Base-by-base conservation (phyloP, 2,888 invertebrate genomes). In the Chouioia cunea region DNA sequence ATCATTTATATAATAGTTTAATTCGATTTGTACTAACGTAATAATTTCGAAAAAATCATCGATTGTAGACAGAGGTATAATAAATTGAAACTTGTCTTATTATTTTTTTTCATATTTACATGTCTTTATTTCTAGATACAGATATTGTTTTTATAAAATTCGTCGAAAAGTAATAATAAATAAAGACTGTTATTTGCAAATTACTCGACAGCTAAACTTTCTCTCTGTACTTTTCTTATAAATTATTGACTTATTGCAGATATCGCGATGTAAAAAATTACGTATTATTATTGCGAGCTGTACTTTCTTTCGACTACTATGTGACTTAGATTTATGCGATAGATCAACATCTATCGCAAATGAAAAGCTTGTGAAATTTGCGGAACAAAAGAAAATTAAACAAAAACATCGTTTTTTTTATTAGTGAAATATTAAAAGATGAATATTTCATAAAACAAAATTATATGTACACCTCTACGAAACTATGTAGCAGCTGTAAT, bases 51-150 rank as follows among this genome's bases (percentile, higher is more conserved):
- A 6, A 12, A 36, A 36, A 36, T 36, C 36, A 36, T 36, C 12
- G 36, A 36, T 36, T 12, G 12, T 36, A 36, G 36, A 36, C 36
- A 36, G 36, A 36, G 36, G 36, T 36, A 36, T 10, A 36, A 36
- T 36, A 36, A 36, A 27, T 27, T 27, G 27, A 27, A 36, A 36
- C 36, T 36, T 6, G 10, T 36, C 6, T 6, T 27, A 27, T 27
- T 27, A n/a, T 27, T 36, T 63, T 62, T 71, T 66, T 65, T 36
- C 53, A 57, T 71, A 64, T 73, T 48, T 70, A 68, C 65, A 73
- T 66, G 70, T 52, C 57, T 82, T 82, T 82, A 82, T 81, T 82
- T 78, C 78, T 77, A 77, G 76, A 77, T 82, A 80, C 81, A 80
- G 76, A 75, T 79, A 78, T 68, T 69, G 67, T 74, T 74, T 74